Evolutionary conservation across 2,888 invertebrate species (phyloP).

Genomic region (Agriopis marginaria): DNA sequence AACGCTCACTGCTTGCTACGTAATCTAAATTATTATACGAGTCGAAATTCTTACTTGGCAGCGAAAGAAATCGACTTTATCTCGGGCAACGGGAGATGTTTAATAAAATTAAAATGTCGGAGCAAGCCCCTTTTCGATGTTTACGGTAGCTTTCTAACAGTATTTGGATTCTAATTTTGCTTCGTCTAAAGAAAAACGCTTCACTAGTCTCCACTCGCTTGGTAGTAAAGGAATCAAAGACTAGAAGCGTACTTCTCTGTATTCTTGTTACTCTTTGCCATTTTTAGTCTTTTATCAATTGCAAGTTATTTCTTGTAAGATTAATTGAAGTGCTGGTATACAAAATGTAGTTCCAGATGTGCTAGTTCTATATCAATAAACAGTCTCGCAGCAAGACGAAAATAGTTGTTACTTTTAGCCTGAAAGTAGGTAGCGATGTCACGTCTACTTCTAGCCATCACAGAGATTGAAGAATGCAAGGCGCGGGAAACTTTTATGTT

Average conservation of each 20-base stretch:
- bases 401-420: conserved; percentile 29
- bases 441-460: conserved; percentile 39
- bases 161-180: conserved; percentile 76
- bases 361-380: conserved; percentile 20
- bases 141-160: conserved; percentile 71
- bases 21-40: conserved; percentile 86
- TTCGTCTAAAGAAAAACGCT: conserved; percentile 59
- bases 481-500: conserved; percentile 56
- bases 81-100: conserved; percentile 78
- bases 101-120: conserved; percentile 84
- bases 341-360: conserved; percentile 15
- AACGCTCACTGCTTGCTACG: conserved; percentile 85
- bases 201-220: conserved; percentile 36
- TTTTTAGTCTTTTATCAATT: conserved; percentile 12
- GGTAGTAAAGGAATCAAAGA: conserved; percentile 16
- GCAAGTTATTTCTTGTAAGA: conserved; percentile 5
- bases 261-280: not conserved
- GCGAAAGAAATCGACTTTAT: conserved; percentile 85
- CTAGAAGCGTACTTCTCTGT: conserved; percentile 10
- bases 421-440: conserved; percentile 37
- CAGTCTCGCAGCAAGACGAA: conserved; percentile 5
- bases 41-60: conserved; percentile 84
- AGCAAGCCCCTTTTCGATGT: conserved; percentile 73
- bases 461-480: conserved; percentile 55
- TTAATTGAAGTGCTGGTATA: conserved; percentile 3